Base-by-base conservation (phyloP, 64 coral and sea anemone genomes). In the Stichodactyla mertensii region DNA sequence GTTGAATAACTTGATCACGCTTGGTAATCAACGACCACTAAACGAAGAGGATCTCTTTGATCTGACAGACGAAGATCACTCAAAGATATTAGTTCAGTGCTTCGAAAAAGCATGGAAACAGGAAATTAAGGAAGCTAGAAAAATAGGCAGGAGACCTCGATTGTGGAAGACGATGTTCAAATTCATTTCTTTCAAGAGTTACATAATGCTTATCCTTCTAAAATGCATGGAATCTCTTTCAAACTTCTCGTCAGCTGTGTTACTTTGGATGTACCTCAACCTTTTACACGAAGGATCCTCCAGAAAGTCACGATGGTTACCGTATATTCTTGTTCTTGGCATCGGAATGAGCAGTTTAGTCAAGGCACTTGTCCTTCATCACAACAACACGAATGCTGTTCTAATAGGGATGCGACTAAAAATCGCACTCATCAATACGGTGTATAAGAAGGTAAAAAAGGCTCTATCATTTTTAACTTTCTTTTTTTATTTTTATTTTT, bases 111-210 rank as follows among this genome's bases (percentile, higher is more conserved):
- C 36, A 11, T 88, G 87, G 87, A 7, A 62, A 2, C 26, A 61
- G 6, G 87, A 88, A 62, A 12, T 52, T 20, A 82, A 55, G 9
- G 6, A 4, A 26, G 51, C 56, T n/a, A 27, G 26, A 62, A 18
- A 45, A 12, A n/a, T 51, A 19, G 52, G 56, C 6, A 88, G 51
- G n/a, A 80, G 66, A 60, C 87, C 87, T 22, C 58, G 79, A 16
- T 45, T 88, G 10, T 88, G 87, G 87, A 88, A 58, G 66, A 45
- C 87, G 31, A 64, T 88, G 87, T 22, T 64, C 14, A 57, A 59
- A 57, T 51, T 88, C 6, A 52, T 88, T 52, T 52, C 74, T 0
- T 88, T 13, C 55, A 64, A 36, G 22, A 57, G 59, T 9, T 80
- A 45, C 60, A 26, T 88, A 2, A 64, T 20, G 57, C 6, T 82